phyloP scores from a whole-genome alignment of 2,888 invertebrate species.

The Eupeodes luniger region DNA sequence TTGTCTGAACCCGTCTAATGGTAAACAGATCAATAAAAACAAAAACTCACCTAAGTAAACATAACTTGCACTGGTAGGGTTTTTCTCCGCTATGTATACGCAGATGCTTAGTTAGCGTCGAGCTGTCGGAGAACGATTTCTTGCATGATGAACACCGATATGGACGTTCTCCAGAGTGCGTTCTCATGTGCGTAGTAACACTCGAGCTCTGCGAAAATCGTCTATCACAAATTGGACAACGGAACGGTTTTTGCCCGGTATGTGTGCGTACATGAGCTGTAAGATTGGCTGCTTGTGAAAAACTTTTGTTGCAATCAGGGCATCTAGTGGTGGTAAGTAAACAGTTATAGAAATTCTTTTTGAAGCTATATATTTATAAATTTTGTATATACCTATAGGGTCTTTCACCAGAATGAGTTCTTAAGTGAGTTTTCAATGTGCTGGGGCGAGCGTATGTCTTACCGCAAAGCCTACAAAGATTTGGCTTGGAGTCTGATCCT shows the following conservation, averaged over 20 bases:
- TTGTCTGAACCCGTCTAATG: too few species aligned
- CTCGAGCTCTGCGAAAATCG: slow-evolving; percentile 97
- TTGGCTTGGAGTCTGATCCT: slow-evolving; percentile 88
- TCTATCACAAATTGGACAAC: slow-evolving; percentile 98
- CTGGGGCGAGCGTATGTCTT: slow-evolving; percentile 98
- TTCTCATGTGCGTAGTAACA: slow-evolving; percentile 99
- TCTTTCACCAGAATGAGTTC: slow-evolving; percentile 98
- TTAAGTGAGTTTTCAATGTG: slow-evolving; percentile 97
- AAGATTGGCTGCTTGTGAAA: slow-evolving; percentile 98
- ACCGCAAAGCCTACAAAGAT: slow-evolving; percentile 97
- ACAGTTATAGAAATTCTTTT: background rate
- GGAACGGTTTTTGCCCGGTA: slow-evolving; percentile 98
- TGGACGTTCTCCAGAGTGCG: slow-evolving; percentile 99
- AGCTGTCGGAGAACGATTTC: slow-evolving; percentile 99
- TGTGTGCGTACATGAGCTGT: slow-evolving; percentile 96
- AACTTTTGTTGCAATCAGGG: slow-evolving; percentile 97
- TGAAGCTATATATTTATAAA: background rate
- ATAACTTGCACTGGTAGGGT: slow-evolving; percentile 98
- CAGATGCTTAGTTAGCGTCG: slow-evolving; percentile 98
- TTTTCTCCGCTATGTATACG: slow-evolving; percentile 92
- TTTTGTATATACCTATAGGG: slow-evolving; percentile 81
- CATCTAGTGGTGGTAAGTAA: slow-evolving; percentile 84
- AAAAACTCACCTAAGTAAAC: slow-evolving; percentile 89
- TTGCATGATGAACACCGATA: slow-evolving; percentile 98
- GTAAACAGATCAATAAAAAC: too few species aligned